phyloP scores from a whole-genome alignment of 37 sponge, comb jelly and placozoan species.

The Beroe ovata region DNA sequence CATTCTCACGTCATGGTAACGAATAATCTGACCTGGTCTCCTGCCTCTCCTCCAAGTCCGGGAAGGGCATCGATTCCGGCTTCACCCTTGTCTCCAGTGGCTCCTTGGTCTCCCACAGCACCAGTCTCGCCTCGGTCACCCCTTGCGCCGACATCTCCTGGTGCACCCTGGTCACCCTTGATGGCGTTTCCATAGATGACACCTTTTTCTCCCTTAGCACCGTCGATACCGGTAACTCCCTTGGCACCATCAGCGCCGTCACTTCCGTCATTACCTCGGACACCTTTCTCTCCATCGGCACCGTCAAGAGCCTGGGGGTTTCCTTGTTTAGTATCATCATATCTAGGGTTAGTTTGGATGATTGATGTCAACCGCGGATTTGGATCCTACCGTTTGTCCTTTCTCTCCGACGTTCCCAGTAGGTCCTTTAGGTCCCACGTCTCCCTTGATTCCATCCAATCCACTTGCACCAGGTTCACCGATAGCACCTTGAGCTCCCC shows the following conservation, averaged over 20 bases:
- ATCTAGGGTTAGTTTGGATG: too few species aligned
- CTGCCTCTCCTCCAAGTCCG: background rate
- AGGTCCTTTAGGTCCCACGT: background rate
- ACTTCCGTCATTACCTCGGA: background rate
- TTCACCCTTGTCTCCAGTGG: background rate
- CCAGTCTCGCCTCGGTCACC: background rate
- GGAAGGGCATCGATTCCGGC: background rate
- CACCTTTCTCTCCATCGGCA: background rate
- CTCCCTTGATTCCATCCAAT: background rate
- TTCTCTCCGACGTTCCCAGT: background rate
- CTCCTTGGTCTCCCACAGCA: background rate
- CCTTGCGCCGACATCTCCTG: background rate
- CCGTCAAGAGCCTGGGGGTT: background rate
- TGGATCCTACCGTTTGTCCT: background rate
- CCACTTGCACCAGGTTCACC: background rate
- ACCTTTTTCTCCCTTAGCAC: conserved; percentile 48
- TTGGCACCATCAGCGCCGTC: background rate
- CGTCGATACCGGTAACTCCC: conserved; percentile 1
- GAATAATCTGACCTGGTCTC: background rate
- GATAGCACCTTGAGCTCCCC: background rate
- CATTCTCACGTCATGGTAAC: too few species aligned
- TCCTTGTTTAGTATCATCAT: too few species aligned
- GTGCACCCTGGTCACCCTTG: background rate
- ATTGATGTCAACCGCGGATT: background rate
- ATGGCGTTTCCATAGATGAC: background rate